Conservation (phyloP, 2,797 vertebrate genomes). For the Sciaenops ocellatus region DNA sequence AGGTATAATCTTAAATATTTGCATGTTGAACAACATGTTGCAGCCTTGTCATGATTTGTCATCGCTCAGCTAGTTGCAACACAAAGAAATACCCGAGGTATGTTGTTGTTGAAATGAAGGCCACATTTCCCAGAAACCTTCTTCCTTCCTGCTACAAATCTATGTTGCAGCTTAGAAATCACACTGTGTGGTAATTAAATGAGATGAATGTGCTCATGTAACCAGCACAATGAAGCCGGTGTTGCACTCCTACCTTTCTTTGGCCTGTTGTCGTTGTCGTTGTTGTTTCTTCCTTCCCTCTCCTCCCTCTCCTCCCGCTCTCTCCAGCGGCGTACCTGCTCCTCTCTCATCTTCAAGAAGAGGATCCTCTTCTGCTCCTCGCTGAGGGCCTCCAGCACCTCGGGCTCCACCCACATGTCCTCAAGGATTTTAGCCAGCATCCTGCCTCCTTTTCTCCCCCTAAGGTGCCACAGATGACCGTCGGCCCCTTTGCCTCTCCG, state of each 20-base stretch:
- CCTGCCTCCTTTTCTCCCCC: conserved; percentile 33
- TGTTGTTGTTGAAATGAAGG: not conserved
- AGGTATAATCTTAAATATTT: not conserved
- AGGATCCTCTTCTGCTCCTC: conserved; percentile 88
- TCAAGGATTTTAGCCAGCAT: conserved; percentile 89
- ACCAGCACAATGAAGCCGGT: not conserved
- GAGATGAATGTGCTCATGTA: not conserved
- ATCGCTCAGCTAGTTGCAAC: not conserved
- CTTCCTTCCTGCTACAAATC: conserved; percentile 11
- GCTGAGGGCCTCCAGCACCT: conserved; percentile 85
- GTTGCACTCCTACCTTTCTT: conserved; percentile 79
- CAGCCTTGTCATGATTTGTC: not conserved
- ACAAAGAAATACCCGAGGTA: not conserved
- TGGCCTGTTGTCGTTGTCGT: conserved; percentile 33
- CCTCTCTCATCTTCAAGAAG: conserved; percentile 89
- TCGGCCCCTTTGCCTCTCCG: conserved; percentile 23
- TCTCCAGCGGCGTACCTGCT: conserved; percentile 87
- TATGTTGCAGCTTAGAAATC: not conserved
- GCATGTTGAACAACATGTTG: not conserved
- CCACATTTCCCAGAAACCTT: conserved; percentile 15
- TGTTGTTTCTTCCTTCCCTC: conserved; percentile 50
- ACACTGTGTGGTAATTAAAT: not conserved
- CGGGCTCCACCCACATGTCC: conserved; percentile 88
- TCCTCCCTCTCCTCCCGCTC: conserved; percentile 80
- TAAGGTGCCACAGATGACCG: not conserved